Conservation (phyloP, 2,797 vertebrate species). For the Distichodus sexfasciatus region DNA sequence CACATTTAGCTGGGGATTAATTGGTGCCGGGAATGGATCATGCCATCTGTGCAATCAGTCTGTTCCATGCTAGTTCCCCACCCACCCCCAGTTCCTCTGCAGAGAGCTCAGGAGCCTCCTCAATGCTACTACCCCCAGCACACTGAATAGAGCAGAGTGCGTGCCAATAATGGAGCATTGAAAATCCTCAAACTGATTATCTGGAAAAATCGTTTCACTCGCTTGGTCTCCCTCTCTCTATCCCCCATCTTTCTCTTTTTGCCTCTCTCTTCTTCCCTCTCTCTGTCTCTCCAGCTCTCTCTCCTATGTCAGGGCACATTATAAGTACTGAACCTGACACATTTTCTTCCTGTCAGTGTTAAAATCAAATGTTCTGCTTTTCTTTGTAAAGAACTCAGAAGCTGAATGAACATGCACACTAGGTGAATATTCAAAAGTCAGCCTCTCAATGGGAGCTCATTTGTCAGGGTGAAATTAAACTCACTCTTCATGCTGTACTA, state of each 20-base stretch:
- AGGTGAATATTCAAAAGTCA: constrained; percentile 44
- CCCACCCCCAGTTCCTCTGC: constrained; percentile 34
- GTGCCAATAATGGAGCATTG: constrained; percentile 42
- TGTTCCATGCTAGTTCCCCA: constrained; percentile 46
- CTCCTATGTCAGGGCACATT: constrained; percentile 32
- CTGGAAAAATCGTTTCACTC: constrained; percentile 35
- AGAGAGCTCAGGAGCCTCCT: constrained; percentile 26
- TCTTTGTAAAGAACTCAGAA: constrained; percentile 23
- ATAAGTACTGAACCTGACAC: constrained; percentile 44
- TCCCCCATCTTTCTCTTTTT: constrained; percentile 16
- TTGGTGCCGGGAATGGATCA: constrained; percentile 83
- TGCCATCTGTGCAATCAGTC: constrained; percentile 62
- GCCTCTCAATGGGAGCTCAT: constrained; percentile 10
- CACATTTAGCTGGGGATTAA: constrained; percentile 91
- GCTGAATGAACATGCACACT: constrained; percentile 25
- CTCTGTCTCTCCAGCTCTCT: constrained; percentile 10
- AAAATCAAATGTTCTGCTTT: constrained; percentile 42
- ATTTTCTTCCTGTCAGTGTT: constrained; percentile 42
- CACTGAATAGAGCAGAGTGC: constrained; percentile 45
- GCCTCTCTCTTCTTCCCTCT: constrained; percentile 19
- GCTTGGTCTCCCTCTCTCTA: constrained; percentile 35
- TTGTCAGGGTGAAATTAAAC: constrained; percentile 25
- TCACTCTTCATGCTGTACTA: constrained; percentile 6
- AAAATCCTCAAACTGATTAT: constrained; percentile 52
- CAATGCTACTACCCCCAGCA: constrained; percentile 23